Evolutionary conservation across 2,888 invertebrate species (phyloP).

Genomic region (Digitonthophagus gazella): DNA sequence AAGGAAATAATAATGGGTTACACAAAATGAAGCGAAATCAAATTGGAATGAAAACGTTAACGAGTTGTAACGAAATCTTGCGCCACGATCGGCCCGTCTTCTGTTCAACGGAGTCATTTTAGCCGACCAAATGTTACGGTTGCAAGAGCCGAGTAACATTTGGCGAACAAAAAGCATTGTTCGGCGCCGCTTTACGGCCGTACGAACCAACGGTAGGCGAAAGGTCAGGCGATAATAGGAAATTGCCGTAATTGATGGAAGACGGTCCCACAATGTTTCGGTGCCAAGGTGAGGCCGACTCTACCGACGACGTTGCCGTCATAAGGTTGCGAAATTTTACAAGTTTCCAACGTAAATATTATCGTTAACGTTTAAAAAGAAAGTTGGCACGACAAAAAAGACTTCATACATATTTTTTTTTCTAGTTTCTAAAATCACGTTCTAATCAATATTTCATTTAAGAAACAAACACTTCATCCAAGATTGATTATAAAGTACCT

Average conservation of each 20-base stretch:
- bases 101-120: background rate
- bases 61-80: too few species aligned
- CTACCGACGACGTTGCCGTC: background rate
- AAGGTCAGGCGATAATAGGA: background rate
- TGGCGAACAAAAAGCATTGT: background rate
- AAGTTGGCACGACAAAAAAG: background rate
- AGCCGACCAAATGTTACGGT: background rate
- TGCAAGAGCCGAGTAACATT: background rate
- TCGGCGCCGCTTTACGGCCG: background rate
- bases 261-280: background rate
- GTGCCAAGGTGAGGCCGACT: background rate
- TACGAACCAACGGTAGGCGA: background rate
- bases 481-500: too few species aligned
- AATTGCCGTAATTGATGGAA: background rate
- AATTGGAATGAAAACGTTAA: background rate
- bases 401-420: too few species aligned
- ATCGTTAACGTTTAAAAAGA: too few species aligned
- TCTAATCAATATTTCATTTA: too few species aligned
- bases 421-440: too few species aligned
- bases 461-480: too few species aligned
- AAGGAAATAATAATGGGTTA: background rate
- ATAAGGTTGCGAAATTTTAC: background rate
- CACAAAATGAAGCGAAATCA: background rate
- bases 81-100: too few species aligned
- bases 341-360: background rate